Evolutionary conservation across 2,113 vertebrate genomes (phyloP).

Genomic region (Sterrhoptilus dennistouni): DNA sequence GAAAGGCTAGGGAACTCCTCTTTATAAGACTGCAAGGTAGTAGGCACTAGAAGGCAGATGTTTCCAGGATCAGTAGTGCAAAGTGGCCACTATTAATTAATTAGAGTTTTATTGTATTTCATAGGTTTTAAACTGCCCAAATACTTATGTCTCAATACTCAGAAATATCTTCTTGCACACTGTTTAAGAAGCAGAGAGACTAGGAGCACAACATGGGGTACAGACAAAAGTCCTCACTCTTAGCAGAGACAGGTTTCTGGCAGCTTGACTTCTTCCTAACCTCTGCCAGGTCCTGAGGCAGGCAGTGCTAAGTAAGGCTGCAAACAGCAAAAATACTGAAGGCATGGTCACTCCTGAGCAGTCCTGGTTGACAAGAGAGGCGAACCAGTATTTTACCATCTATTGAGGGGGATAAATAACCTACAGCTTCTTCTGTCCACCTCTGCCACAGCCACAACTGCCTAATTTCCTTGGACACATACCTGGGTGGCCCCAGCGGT

Average conservation of each 20-base stretch:
- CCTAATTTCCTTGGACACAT: background rate
- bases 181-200: background rate
- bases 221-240: background rate
- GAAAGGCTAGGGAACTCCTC: background rate
- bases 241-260: background rate
- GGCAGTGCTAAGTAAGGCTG: background rate
- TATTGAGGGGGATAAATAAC: background rate
- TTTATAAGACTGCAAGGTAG: background rate
- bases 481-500: background rate
- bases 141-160: background rate
- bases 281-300: background rate
- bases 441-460: background rate
- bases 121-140: background rate
- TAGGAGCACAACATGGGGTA: background rate
- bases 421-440: background rate
- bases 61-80: background rate
- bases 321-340: background rate
- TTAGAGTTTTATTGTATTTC: background rate
- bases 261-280: background rate
- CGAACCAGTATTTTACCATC: background rate
- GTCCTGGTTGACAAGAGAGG: background rate
- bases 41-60: background rate
- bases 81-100: background rate
- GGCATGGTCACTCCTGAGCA: background rate
- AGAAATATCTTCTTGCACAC: background rate